phyloP scores from a whole-genome alignment of 2,888 invertebrate genomes.

The Philhelius pedissequus region DNA sequence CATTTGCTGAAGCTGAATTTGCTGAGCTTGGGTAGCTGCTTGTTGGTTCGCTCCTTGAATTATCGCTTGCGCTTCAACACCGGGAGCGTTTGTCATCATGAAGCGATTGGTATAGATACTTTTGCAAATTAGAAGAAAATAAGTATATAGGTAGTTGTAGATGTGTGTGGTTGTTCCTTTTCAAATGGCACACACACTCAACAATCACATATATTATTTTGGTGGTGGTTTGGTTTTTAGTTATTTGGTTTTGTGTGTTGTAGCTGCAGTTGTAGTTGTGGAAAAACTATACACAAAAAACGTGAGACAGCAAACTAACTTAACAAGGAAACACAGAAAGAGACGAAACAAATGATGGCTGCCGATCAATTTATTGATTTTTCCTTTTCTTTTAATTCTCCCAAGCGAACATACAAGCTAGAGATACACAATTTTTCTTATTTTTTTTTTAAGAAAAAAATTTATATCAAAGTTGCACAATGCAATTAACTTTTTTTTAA shows the following conservation, averaged over 20 bases:
- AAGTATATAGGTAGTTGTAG: neutral
- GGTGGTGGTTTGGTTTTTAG: neutral
- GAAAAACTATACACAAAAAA: slow-evolving; percentile 30
- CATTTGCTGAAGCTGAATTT: slow-evolving; percentile 74
- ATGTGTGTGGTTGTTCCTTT: slow-evolving; percentile 15
- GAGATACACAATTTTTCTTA: slow-evolving; percentile 62
- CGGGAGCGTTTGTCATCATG: slow-evolving; percentile 78
- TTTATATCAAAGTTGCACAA: slow-evolving; percentile 52
- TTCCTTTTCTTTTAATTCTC: slow-evolving; percentile 40
- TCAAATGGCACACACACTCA: neutral
- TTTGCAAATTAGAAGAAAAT: slow-evolving; percentile 3
- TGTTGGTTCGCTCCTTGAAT: slow-evolving; percentile 69
- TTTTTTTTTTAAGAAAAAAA: neutral
- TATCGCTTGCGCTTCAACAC: slow-evolving; percentile 71
- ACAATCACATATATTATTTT: neutral
- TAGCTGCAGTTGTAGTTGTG: neutral
- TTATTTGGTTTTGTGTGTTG: neutral
- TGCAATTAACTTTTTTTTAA: slow-evolving; percentile 25
- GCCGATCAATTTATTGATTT: slow-evolving; percentile 70
- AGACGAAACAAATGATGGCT: slow-evolving; percentile 62
- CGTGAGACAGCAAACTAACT: slow-evolving; percentile 23
- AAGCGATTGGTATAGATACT: slow-evolving; percentile 73
- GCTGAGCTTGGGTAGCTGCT: slow-evolving; percentile 72
- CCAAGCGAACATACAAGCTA: slow-evolving; percentile 31
- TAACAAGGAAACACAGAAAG: slow-evolving; percentile 39